phyloP scores from a whole-genome alignment of 37 sponge, comb jelly and placozoan species.

The Sycon ciliatum region DNA sequence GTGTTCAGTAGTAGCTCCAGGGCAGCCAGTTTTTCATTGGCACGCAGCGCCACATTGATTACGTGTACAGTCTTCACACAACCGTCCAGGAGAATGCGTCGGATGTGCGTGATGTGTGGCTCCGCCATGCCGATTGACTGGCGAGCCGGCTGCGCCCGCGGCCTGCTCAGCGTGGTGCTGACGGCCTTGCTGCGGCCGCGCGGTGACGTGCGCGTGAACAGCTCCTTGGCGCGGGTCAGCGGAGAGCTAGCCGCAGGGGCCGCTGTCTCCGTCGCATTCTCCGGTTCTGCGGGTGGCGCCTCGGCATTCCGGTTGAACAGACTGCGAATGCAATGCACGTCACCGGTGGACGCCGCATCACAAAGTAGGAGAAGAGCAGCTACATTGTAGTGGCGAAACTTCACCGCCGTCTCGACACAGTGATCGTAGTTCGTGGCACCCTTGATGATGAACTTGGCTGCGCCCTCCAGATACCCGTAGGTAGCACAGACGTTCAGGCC shows the following conservation, averaged over 20 bases:
- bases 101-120: conserved; percentile 38
- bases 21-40: conserved; percentile 18
- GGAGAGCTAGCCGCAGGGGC: too few species aligned
- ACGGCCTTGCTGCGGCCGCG: too few species aligned
- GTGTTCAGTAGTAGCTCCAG: conserved; percentile 71
- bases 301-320: too few species aligned
- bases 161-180: too few species aligned
- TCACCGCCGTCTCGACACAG: neutral
- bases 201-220: too few species aligned
- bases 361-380: neutral
- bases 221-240: too few species aligned
- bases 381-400: neutral
- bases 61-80: too few species aligned
- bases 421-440: neutral
- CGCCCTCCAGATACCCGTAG: neutral
- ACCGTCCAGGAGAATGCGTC: too few species aligned
- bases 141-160: neutral
- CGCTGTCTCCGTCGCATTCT: too few species aligned
- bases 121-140: conserved; percentile 15
- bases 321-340: neutral
- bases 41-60: conserved; percentile 57
- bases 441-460: neutral
- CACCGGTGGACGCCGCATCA: neutral
- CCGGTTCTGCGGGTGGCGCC: too few species aligned
- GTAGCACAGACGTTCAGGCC: neutral